phyloP scores from a whole-genome alignment of 2,888 invertebrate species.

The Drosophila affinis region DNA sequence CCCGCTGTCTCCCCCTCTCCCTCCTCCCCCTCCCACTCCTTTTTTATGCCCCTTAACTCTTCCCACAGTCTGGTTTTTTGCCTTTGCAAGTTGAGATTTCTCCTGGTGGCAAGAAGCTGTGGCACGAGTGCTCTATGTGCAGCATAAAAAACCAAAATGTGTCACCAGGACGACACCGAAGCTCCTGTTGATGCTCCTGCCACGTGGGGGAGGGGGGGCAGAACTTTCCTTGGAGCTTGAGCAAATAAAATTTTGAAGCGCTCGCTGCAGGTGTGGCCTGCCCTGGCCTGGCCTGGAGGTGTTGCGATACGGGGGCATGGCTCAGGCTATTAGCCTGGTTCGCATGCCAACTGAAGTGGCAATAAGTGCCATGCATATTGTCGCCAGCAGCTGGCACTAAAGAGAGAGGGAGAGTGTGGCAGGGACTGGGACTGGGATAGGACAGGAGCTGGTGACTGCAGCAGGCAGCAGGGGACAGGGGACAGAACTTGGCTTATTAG shows the following conservation, averaged over 20 bases:
- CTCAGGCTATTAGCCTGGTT: slow-evolving; percentile 47
- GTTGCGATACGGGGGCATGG: slow-evolving; percentile 13
- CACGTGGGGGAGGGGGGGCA: background rate
- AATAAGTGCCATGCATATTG: slow-evolving; percentile 78
- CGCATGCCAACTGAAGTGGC: slow-evolving; percentile 74
- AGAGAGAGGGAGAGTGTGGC: background rate
- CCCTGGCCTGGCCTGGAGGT: slow-evolving; percentile 7
- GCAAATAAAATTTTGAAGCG: slow-evolving; percentile 44
- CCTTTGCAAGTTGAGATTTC: slow-evolving; percentile 28
- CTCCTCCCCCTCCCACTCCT: background rate
- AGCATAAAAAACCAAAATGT: slow-evolving; percentile 37
- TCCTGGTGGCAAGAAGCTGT: background rate
- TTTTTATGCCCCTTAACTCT: slow-evolving; percentile 16
- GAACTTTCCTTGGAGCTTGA: slow-evolving; percentile 29
- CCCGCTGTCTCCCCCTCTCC: background rate
- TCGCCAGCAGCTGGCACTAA: slow-evolving; percentile 58
- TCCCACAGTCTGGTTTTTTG: slow-evolving; percentile 6
- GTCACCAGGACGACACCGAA: slow-evolving; percentile 42
- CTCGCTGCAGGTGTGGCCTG: slow-evolving; percentile 32
- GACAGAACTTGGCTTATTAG: slow-evolving; percentile 37
- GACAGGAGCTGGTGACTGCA: slow-evolving; percentile 26
- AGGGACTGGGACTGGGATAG: background rate
- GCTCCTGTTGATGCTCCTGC: slow-evolving; percentile 28
- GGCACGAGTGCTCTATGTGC: background rate
- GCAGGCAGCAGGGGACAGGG: slow-evolving; percentile 7